A percentile compares a stretch with the other conserved stretches of the same genome.
Conservation (phyloP, 2,888 invertebrate genomes). For the Aradus depressus region DNA sequence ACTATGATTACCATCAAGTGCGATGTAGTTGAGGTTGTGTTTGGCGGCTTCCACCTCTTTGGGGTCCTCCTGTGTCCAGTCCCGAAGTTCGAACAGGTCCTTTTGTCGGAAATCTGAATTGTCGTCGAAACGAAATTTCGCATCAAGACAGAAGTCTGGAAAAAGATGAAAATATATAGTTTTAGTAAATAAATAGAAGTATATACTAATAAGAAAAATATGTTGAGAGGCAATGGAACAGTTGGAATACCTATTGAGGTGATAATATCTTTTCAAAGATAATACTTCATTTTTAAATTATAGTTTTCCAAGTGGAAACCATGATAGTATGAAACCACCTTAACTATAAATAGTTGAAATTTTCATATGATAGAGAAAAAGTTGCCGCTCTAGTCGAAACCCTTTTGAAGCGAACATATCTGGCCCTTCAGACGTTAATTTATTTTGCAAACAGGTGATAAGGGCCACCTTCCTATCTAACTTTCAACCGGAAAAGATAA, state of each 20-base stretch:
- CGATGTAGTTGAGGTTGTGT: constrained; percentile 85
- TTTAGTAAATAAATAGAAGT: not conserved
- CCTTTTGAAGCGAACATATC: no score
- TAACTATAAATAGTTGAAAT: no score
- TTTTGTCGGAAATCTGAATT: constrained; percentile 88
- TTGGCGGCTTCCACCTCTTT: constrained; percentile 86
- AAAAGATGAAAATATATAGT: constrained; percentile 28
- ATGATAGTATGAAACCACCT: no score
- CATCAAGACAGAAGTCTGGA: constrained; percentile 83
- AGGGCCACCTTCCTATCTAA: no score
- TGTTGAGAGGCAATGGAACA: not conserved
- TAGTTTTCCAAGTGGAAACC: no score
- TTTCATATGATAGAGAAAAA: no score
- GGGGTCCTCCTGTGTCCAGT: constrained; percentile 84
- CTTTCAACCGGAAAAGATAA: no score
- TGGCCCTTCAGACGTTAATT: no score
- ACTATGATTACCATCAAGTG: constrained; percentile 61
- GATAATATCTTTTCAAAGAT: not conserved
- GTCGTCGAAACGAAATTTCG: constrained; percentile 91
- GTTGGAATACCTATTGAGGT: not conserved
- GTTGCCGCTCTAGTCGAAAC: no score
- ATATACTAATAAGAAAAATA: not conserved
- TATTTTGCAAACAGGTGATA: no score
- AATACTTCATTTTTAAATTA: no score
- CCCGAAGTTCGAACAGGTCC: constrained; percentile 68